Evolutionary conservation across 2,888 invertebrate genomes (phyloP).

Genomic region (Catocala nupta): DNA sequence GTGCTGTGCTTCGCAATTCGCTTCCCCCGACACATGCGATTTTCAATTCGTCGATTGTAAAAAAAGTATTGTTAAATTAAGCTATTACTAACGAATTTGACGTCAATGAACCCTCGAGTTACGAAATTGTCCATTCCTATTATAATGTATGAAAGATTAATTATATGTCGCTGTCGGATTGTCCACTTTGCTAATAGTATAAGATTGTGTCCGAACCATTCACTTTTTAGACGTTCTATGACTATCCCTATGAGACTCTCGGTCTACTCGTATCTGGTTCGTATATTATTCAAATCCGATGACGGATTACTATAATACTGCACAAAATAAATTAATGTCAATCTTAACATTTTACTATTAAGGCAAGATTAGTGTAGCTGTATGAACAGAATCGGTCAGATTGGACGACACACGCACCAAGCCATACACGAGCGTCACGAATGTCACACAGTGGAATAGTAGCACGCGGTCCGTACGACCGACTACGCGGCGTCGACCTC

Average conservation of each 20-base stretch:
- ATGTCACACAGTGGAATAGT: slow-evolving; percentile 4
- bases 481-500: no score
- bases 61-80: slow-evolving; percentile 61
- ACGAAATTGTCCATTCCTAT: slow-evolving; percentile 74
- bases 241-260: slow-evolving; percentile 48
- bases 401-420: slow-evolving; percentile 39
- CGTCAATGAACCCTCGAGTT: slow-evolving; percentile 63
- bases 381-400: slow-evolving; percentile 70
- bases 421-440: no score
- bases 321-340: slow-evolving; percentile 73
- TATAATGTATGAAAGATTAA: slow-evolving; percentile 60
- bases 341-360: slow-evolving; percentile 74
- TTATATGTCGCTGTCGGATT: slow-evolving; percentile 72
- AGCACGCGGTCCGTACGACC: slow-evolving; percentile 15
- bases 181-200: slow-evolving; percentile 67
- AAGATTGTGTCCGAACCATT: slow-evolving; percentile 70
- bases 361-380: slow-evolving; percentile 71
- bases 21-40: slow-evolving; percentile 43
- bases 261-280: slow-evolving; percentile 51
- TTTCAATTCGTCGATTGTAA: slow-evolving; percentile 58
- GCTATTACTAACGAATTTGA: slow-evolving; percentile 63
- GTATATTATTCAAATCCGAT: slow-evolving; percentile 54
- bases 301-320: slow-evolving; percentile 62
- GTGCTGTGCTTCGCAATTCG: slow-evolving; percentile 37
- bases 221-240: slow-evolving; percentile 55